Base-by-base conservation (phyloP, 2,797 vertebrate species). In the Danio kyathit region DNA sequence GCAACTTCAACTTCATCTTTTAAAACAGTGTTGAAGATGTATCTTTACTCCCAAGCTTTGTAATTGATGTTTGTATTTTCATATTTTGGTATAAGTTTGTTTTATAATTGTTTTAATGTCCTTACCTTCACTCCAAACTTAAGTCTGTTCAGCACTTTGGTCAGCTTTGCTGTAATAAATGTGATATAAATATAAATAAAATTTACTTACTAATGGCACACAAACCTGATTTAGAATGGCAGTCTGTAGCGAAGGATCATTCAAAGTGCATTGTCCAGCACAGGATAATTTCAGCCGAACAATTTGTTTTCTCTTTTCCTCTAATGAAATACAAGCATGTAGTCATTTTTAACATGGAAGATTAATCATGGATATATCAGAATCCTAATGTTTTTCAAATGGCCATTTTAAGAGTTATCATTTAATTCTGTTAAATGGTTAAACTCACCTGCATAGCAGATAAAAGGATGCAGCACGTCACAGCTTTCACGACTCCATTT, bases 381-480 rank as follows among this genome's bases (percentile, higher is more conserved):
- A 29, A 29, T 29, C 29, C 1, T 29, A 29, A 1, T 29, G 3
- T 6, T 13, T 29, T 29, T 29, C 14, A 14, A 61, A n/a, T 2
- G 12, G n/a, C 29, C 29, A 60, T 6, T 13, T 60, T 17, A 56
- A 56, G 29, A 8, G 13, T 40, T 14, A 21, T 48, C 17, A 48
- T 48, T 16, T 67, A 17, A 19, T 21, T 48, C 11, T 48, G 41
- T 29, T 54, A 38, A 56, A 3, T 2, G 29, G 8, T 10, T 57
- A 46, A 52, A 76, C 80, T 64, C 16, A 82, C 80, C 13, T 61
- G 56, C 51, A 52, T 84, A 5, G 19, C 79, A 84, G n/a, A 84
- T 52, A 14, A 82, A 81, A n/a, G 10, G 61, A 0, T 49, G 11
- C 29, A 5, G 4, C 14, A 38, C 1, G 19, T n/a, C 52, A 61